A percentile compares a stretch with the other conserved stretches of the same genome.
These are phyloP conservation scores for Akabosia matsudoensis DNA, from an alignment of 1,140 invertebrate species.

Conservation along the genomic window DNA sequence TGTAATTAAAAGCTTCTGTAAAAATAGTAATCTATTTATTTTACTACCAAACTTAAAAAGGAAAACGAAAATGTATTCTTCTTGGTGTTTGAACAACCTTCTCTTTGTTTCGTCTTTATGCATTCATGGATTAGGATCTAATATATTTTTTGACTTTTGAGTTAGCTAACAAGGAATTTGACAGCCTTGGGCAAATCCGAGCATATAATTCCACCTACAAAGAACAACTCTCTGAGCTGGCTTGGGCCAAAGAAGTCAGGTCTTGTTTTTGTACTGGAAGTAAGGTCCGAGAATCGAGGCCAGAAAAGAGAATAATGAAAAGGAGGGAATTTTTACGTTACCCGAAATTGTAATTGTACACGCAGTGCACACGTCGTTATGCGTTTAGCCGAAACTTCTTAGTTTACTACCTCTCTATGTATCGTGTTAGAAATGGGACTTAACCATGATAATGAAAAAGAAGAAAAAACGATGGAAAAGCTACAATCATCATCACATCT, in stretches of 20 bases:
- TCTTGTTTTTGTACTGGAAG: not conserved
- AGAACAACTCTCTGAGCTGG: not conserved
- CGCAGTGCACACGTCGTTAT: too few relatives aligned
- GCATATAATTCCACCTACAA: not conserved
- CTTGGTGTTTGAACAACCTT: too few relatives aligned
- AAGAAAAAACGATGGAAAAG: not conserved
- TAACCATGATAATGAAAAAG: not conserved
- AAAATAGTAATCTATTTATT: too few relatives aligned
- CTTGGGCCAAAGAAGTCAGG: not conserved
- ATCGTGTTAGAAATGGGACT: constrained; percentile 11
- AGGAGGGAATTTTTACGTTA: not conserved
- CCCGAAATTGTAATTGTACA: not conserved
- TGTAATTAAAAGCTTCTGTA: too few relatives aligned
- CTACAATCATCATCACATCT: not conserved
- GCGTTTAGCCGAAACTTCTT: not conserved
- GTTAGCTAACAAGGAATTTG: constrained; percentile 18
- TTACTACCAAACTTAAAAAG: too few relatives aligned
- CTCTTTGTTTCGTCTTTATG: not conserved
- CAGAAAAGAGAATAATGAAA: not conserved
- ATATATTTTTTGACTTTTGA: not conserved
- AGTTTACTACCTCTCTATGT: not conserved
- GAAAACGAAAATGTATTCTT: not conserved
- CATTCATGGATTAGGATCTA: too few relatives aligned
- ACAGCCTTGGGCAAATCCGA: constrained; percentile 12
- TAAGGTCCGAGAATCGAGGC: not conserved